A percentile compares a stretch with the other conserved stretches of the same genome.
phyloP scores from a whole-genome alignment of 2,797 vertebrate genomes.

The Ptychobarbus kaznakovi region DNA sequence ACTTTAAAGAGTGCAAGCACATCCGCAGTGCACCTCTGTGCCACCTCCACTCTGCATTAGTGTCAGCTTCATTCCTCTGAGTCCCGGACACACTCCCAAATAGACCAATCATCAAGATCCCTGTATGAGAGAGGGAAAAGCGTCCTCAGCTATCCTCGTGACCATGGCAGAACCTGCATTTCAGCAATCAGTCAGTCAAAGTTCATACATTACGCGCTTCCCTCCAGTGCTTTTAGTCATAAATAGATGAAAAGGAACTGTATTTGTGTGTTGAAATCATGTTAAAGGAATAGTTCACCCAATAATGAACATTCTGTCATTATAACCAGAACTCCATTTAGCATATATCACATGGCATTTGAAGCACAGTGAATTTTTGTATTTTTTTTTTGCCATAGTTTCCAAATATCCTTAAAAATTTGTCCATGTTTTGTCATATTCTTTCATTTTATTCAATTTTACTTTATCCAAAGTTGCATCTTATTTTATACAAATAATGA shows the following conservation, averaged over 20 bases:
- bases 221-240: slow-evolving; percentile 21
- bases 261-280: not conserved
- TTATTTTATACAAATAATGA: not conserved
- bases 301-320: not conserved
- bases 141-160: slow-evolving; percentile 66
- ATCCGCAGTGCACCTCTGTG: slow-evolving; percentile 66
- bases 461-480: not conserved
- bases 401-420: not conserved
- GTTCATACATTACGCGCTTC: slow-evolving; percentile 15
- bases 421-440: not conserved
- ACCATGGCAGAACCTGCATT: slow-evolving; percentile 65
- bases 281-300: not conserved
- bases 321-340: not conserved
- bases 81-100: slow-evolving; percentile 61
- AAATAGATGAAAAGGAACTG: not conserved
- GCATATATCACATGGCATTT: not conserved
- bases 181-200: slow-evolving; percentile 12
- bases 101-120: slow-evolving; percentile 74
- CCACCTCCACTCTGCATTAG: slow-evolving; percentile 53
- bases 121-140: slow-evolving; percentile 6
- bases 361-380: not conserved
- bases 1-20: slow-evolving; percentile 76
- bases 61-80: slow-evolving; percentile 57
- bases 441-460: too few species aligned
- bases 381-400: not conserved